Evolutionary conservation across 2,797 vertebrate species (phyloP).

Genomic region (Spinus olivaceus): DNA sequence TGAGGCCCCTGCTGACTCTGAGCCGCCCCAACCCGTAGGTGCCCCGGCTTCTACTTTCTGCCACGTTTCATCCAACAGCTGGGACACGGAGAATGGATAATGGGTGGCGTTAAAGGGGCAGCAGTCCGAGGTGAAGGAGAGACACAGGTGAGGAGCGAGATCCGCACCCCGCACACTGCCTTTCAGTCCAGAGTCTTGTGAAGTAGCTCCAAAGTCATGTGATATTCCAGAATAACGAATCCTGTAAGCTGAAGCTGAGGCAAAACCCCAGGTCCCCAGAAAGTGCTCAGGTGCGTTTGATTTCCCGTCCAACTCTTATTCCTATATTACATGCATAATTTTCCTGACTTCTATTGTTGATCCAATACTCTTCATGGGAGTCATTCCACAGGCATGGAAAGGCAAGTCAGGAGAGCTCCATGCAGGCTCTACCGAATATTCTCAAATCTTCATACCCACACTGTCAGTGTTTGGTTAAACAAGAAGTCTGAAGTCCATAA

Average conservation of each 20-base stretch:
- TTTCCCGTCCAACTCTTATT: not conserved
- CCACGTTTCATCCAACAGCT: accelerated
- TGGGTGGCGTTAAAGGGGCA: not conserved
- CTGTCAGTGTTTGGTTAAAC: not conserved
- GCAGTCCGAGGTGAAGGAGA: not conserved
- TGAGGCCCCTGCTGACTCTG: accelerated
- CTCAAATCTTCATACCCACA: not conserved
- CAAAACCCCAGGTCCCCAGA: not conserved
- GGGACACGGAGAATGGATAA: accelerated
- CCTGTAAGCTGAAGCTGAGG: not conserved
- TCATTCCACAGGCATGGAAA: not conserved
- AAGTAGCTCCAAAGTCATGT: not conserved
- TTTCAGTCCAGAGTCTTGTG: not conserved
- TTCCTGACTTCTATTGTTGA: not conserved
- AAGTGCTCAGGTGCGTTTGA: no score
- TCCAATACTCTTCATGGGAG: not conserved
- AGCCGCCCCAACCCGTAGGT: accelerated
- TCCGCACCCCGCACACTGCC: accelerated
- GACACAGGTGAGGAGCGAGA: not conserved
- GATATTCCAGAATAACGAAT: not conserved
- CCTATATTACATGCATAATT: not conserved
- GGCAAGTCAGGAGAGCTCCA: not conserved
- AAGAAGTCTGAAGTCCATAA: not conserved
- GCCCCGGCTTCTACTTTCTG: not conserved
- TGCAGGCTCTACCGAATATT: not conserved